phyloP scores from a whole-genome alignment of 2,888 invertebrate genomes.

The Antheraea yamamai region DNA sequence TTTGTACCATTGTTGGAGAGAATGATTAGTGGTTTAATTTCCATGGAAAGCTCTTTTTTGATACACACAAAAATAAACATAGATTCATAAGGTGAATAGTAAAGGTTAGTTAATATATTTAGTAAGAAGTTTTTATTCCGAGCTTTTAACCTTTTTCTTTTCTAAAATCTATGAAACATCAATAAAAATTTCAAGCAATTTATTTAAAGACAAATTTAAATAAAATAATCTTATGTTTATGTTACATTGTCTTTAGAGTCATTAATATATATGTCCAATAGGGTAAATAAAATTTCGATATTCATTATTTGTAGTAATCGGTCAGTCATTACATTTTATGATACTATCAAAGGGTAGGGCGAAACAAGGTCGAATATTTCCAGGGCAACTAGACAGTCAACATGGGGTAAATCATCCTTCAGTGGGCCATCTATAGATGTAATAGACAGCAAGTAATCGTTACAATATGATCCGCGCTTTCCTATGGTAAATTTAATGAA shows the following conservation, averaged over 20 bases:
- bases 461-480: background rate
- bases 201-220: too few relatives aligned
- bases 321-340: conserved; percentile 8
- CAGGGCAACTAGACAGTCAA: conserved; percentile 70
- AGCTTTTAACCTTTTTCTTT: background rate
- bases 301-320: background rate
- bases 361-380: conserved; percentile 68
- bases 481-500: conserved; percentile 24
- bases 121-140: background rate
- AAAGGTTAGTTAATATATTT: background rate
- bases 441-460: conserved; percentile 25
- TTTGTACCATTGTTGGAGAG: background rate
- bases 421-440: conserved; percentile 29
- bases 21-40: background rate
- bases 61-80: too few relatives aligned
- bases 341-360: conserved; percentile 51
- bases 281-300: background rate
- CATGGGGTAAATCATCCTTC: conserved; percentile 34
- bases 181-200: background rate
- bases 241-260: background rate
- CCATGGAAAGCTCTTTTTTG: background rate
- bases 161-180: too few relatives aligned
- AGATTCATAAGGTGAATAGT: too few relatives aligned
- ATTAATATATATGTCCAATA: background rate
- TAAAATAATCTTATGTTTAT: background rate